Evolutionary conservation across 2,888 invertebrate species (phyloP).

Genomic region (Pammene fasciana): DNA sequence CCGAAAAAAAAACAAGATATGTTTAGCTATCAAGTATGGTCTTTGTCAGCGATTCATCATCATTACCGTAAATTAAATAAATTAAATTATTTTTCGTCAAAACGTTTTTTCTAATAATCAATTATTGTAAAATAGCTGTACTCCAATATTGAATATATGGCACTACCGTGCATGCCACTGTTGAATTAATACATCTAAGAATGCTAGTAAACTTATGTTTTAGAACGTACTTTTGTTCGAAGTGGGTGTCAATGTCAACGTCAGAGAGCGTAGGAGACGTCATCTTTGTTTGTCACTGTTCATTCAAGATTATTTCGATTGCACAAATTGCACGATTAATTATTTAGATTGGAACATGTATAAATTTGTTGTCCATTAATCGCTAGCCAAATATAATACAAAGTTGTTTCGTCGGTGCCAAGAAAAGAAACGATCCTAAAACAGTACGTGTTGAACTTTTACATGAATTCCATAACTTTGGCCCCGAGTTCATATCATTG

Average conservation of each 20-base stretch:
- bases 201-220: neutral
- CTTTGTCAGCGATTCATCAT: too few species aligned
- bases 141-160: too few species aligned
- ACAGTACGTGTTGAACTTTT: conserved; percentile 34
- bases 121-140: too few species aligned
- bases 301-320: neutral
- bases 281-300: neutral
- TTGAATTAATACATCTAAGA: too few species aligned
- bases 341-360: conserved; percentile 5
- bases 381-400: conserved; percentile 15
- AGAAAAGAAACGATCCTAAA: conserved; percentile 6
- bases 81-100: too few species aligned
- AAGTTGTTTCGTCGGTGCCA: conserved; percentile 1
- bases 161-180: too few species aligned
- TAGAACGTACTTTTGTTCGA: neutral
- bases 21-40: neutral
- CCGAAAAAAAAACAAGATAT: neutral
- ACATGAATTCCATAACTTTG: conserved; percentile 26
- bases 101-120: too few species aligned
- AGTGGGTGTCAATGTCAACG: conserved; percentile 13
- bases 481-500: conserved; percentile 24
- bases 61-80: too few species aligned
- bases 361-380: conserved; percentile 18
- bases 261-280: conserved; percentile 1
- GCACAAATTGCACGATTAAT: neutral